These are phyloP conservation scores for Pagrus major DNA, from an alignment of 2,113 vertebrate species.

Conservation along the genomic window DNA sequence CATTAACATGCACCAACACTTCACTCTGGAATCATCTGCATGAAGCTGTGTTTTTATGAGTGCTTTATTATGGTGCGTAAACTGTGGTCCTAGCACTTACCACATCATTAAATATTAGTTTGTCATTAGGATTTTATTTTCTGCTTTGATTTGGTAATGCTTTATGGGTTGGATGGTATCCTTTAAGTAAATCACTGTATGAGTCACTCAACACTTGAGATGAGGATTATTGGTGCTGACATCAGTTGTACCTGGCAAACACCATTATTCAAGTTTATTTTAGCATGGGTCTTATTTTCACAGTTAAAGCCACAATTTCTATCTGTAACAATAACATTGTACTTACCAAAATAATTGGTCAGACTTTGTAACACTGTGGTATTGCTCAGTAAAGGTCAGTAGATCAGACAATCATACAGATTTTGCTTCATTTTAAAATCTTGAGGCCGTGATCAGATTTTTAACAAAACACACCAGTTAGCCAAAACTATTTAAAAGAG, in stretches of 20 bases:
- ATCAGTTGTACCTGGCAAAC: conserved; percentile 58
- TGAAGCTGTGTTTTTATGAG: conserved; percentile 57
- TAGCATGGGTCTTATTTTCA: background rate
- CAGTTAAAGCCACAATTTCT: background rate
- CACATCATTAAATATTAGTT: conserved; percentile 69
- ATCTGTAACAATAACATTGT: background rate
- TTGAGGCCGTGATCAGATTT: background rate
- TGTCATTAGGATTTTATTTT: conserved; percentile 68
- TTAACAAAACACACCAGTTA: background rate
- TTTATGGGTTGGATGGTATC: conserved; percentile 54
- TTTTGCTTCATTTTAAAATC: background rate
- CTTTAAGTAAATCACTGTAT: conserved; percentile 32
- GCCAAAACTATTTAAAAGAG: background rate
- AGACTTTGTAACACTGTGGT: too few species aligned
- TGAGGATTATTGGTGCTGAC: conserved; percentile 34
- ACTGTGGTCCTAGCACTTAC: conserved; percentile 64
- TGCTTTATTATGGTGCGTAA: conserved; percentile 60
- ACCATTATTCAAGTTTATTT: conserved; percentile 16
- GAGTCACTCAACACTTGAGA: conserved; percentile 34
- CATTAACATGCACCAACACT: conserved; percentile 48
- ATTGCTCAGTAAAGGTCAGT: background rate
- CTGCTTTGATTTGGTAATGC: conserved; percentile 57
- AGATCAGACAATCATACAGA: background rate
- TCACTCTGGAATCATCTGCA: conserved; percentile 35
- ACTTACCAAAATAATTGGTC: background rate